Base-by-base conservation (phyloP, 2,113 vertebrate species). In the Patagioenas fasciata region DNA sequence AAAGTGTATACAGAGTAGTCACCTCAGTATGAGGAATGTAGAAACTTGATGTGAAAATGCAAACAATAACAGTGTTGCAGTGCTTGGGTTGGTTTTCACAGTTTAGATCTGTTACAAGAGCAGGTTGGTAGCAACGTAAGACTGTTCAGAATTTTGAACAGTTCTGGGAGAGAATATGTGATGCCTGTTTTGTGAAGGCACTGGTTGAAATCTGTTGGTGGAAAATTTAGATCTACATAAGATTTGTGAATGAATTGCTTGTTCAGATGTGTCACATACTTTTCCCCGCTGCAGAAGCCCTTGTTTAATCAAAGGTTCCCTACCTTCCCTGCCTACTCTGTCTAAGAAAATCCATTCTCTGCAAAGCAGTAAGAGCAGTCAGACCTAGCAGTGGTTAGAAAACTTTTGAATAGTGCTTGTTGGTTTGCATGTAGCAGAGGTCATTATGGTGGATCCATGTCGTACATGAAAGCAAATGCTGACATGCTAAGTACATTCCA, bases 391-490 rank as follows among this genome's bases (percentile, higher is more conserved):
- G 32, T 57, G 18, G 57, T 85, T 90, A 73, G 78, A 75, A 70
- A 66, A 62, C 32, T 67, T 96, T 61, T 81, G 29, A 80, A 11
- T 28, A 65, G 15, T 47, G 73, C 91, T 94, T 92, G 54, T 89
- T 95, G 51, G 71, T 95, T 84, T 96, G 95, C 97, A 74, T 97
- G 93, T 95, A 89, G 85, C 95, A 93, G 80, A 94, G 97, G 95
- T 98, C 96, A 93, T 96, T 97, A 97, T 95, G 83, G 91, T 95
- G 97, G 94, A 97, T 97, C 96, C 88, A 95, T 97, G 96, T 97
- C 9, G 31, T 51, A 94, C 89, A 89, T 93, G 93, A 97, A 93
- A 96, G 95, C 85, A 60, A 94, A 85, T 62, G 54, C 89, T 93
- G 89, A 89, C 80, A 91, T 93, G 80, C 93, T 91, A 92, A 95